phyloP scores from a whole-genome alignment of 2,888 invertebrate species.

The Ophion ventricosus region DNA sequence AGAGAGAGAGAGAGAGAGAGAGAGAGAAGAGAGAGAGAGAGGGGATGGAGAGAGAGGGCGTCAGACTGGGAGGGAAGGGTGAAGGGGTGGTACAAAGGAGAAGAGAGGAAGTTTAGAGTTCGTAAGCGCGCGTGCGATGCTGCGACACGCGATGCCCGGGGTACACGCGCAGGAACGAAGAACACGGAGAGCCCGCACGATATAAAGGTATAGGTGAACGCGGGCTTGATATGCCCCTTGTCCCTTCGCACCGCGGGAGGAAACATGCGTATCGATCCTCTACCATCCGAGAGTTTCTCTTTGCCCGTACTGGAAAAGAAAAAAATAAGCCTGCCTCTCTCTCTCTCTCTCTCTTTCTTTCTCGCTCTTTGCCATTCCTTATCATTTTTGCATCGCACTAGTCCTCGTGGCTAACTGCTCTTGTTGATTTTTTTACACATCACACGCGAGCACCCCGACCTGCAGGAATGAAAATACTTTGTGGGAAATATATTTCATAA shows the following conservation, averaged over 20 bases:
- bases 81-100: neutral
- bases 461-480: neutral
- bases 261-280: constrained; percentile 61
- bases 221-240: constrained; percentile 36
- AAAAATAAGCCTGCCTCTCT: constrained; percentile 12
- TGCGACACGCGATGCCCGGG: constrained; percentile 63
- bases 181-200: constrained; percentile 45
- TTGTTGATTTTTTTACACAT: neutral
- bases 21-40: neutral
- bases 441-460: neutral
- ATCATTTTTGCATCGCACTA: neutral
- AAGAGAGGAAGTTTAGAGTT: constrained; percentile 48
- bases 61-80: no score
- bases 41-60: constrained; percentile 7
- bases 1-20: constrained; percentile 1
- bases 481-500: no score
- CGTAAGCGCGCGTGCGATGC: constrained; percentile 48
- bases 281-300: constrained; percentile 40
- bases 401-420: neutral
- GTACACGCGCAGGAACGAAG: constrained; percentile 48
- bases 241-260: constrained; percentile 12
- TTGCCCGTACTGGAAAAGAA: constrained; percentile 33
- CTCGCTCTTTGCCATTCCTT: neutral
- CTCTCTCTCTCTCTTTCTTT: neutral
- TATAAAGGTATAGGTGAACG: constrained; percentile 29